Base-by-base conservation (phyloP, 2,888 invertebrate species). In the Alsophila aescularia region DNA sequence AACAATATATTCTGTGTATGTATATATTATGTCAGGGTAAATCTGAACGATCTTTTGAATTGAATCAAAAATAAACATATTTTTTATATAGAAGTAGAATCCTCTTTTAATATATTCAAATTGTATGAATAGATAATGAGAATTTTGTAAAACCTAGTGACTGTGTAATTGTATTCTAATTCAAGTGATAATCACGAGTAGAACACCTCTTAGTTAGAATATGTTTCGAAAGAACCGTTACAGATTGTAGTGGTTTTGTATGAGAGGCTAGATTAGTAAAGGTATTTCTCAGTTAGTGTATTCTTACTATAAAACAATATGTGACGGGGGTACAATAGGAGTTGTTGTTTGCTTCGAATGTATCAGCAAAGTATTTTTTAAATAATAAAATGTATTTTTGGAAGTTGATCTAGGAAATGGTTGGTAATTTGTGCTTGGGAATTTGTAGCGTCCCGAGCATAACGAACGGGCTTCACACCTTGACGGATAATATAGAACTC, bases 241-340 rank as follows among this genome's bases (percentile, higher is more conserved):
- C 15, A 21, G 41, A n/a, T 2, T 43, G 50, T 54, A 44, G 44
- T 60, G 50, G 37, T 49, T 35, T 52, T 37, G 7, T 49, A 50
- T 47, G 40, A 53, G 47, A 53, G 58, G 58, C 58, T 64, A 64
- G 59, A 47, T 36, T 60, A 61, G 54, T 56, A 47, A 34, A 52
- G 27, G 32, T 45, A 32, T 35, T 49, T 43, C 37, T 50, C 50
- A 15, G 37, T 51, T 49, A 54, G 50, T 59, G 48, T 59, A 47
- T 45, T 35, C 29, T 48, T 49, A 37, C 52, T 52, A 47, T 39
- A 49, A 51, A 41, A 44, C 15, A 1, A 45, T 43, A 48, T 49
- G 42, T 29, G 39, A 45, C 16, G 36, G 34, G 34, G 49, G 15
- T 52, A 42, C 31, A 56, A 56, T 58, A 45, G 39, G 42, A 39